Evolutionary conservation across 2,113 vertebrate genomes (phyloP).

Genomic region (Strix aluco): DNA sequence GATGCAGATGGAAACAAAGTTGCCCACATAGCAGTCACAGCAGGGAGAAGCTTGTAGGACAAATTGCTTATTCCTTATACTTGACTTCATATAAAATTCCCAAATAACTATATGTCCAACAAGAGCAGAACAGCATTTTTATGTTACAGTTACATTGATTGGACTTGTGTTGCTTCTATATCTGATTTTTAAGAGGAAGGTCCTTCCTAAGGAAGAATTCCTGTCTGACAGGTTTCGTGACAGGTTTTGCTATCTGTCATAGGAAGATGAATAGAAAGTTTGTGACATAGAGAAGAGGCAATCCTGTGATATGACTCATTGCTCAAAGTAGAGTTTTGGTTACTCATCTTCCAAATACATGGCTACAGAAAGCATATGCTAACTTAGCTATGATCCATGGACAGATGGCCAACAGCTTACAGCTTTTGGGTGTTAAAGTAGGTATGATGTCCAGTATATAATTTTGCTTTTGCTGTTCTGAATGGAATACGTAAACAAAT

Average conservation of each 20-base stretch:
- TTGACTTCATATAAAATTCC: background rate
- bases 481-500: background rate
- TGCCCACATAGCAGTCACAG: background rate
- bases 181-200: background rate
- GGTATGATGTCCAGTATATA: background rate
- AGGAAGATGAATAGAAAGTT: background rate
- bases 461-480: background rate
- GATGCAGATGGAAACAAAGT: background rate
- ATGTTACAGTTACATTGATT: background rate
- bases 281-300: background rate
- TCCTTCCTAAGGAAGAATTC: background rate
- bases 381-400: background rate
- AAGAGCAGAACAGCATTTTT: background rate
- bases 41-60: background rate
- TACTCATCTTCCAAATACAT: background rate
- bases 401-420: background rate
- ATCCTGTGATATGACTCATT: background rate
- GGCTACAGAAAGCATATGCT: background rate
- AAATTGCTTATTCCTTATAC: background rate
- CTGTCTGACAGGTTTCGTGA: background rate
- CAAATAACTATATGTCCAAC: background rate
- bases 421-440: background rate
- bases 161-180: background rate
- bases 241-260: background rate
- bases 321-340: background rate